phyloP scores from a whole-genome alignment of 2,797 vertebrate genomes.

The Diceros bicornis region DNA sequence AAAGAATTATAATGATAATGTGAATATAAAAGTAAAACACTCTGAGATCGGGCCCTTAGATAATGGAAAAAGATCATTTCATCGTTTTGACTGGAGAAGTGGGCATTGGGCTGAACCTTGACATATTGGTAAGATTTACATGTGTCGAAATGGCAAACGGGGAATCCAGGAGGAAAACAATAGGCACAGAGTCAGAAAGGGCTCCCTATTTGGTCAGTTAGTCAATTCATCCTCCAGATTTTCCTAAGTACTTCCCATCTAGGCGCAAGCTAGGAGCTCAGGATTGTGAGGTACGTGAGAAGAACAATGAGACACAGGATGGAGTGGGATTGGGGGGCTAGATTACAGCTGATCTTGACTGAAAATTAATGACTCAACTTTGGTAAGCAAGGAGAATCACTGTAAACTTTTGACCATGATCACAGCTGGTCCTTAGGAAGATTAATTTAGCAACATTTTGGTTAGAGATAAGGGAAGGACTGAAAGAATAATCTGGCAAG shows the following conservation, averaged over 20 bases:
- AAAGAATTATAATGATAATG: not conserved
- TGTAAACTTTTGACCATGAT: not conserved
- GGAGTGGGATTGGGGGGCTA: not conserved
- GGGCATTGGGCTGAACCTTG: not conserved
- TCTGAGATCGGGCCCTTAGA: not conserved
- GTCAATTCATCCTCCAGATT: not conserved
- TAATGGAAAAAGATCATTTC: not conserved
- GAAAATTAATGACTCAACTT: conserved; percentile 14
- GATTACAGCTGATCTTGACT: not conserved
- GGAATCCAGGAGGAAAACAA: not conserved
- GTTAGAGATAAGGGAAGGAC: not conserved
- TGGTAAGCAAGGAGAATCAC: not conserved
- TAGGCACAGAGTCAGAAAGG: not conserved
- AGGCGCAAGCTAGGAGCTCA: not conserved
- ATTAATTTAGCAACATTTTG: not conserved
- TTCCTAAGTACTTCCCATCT: not conserved
- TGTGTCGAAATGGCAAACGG: conserved; percentile 1
- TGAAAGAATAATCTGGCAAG: not conserved
- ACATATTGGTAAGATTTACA: not conserved
- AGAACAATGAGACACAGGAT: not conserved
- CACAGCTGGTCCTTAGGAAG: not conserved
- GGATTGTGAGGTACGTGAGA: not conserved
- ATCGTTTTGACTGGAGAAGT: not conserved
- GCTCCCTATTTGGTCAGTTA: not conserved
- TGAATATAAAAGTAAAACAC: not conserved